Conservation (phyloP, 2,888 invertebrate genomes). For the Drosophila austrosaltans region DNA sequence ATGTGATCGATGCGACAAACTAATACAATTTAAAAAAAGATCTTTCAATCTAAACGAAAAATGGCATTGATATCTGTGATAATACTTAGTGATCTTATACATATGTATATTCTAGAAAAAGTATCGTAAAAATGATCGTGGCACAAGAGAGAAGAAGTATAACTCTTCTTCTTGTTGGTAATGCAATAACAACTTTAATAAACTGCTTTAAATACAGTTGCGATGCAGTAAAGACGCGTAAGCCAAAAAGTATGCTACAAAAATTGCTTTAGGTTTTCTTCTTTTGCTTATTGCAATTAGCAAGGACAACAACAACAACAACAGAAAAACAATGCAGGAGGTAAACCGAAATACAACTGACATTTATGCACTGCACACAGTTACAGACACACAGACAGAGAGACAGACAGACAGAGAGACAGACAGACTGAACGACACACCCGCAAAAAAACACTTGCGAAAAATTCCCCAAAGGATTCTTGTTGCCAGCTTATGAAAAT, state of each 20-base stretch:
- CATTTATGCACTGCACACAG: conserved; percentile 6
- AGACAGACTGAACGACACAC: neutral
- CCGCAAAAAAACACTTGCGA: conserved; percentile 9
- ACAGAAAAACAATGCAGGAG: neutral
- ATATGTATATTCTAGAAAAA: too few species aligned
- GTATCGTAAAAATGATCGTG: too few species aligned
- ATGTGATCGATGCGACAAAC: too few species aligned
- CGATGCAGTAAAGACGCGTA: neutral
- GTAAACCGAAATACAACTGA: conserved; percentile 2
- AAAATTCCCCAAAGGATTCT: conserved; percentile 19
- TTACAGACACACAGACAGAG: neutral
- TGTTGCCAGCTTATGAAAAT: conserved; percentile 25
- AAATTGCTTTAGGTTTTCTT: neutral
- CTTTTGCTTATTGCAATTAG: conserved; percentile 14
- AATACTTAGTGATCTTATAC: too few species aligned
- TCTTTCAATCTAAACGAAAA: too few species aligned
- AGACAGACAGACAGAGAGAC: neutral
- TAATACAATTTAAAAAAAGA: too few species aligned
- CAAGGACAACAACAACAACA: neutral
- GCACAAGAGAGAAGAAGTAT: too few species aligned
- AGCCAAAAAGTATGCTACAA: conserved; percentile 7
- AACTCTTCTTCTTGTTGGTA: too few species aligned
- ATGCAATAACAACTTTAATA: too few species aligned
- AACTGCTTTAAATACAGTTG: too few species aligned
- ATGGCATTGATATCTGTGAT: too few species aligned